phyloP scores from a whole-genome alignment of 1,140 invertebrate species.

The Ceratina calcarata region DNA sequence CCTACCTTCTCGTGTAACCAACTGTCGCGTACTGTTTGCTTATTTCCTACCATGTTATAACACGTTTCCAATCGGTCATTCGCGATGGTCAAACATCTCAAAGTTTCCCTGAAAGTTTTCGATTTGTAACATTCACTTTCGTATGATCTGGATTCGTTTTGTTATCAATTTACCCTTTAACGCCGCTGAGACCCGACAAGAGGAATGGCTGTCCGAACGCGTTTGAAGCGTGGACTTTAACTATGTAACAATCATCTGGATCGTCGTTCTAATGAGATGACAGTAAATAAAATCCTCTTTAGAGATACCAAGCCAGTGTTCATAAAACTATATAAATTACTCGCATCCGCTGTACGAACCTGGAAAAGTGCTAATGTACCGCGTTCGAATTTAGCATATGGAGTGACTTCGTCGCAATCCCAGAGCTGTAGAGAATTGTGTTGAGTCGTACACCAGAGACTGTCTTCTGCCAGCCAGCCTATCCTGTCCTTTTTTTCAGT shows the following conservation, averaged over 20 bases:
- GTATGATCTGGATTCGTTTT: neutral
- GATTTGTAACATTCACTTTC: no score
- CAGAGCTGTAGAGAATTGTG: constrained; percentile 87
- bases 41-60: constrained; percentile 83
- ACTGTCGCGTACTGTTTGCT: constrained; percentile 85
- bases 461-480: constrained; percentile 77
- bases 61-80: constrained; percentile 80
- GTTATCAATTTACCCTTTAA: constrained; percentile 79
- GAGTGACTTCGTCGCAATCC: constrained; percentile 83
- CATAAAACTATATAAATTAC: neutral
- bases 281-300: constrained; percentile 3
- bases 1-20: constrained; percentile 83
- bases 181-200: constrained; percentile 83
- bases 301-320: neutral
- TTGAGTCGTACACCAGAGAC: constrained; percentile 86
- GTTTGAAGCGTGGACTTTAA: constrained; percentile 74
- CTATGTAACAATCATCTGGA: constrained; percentile 85
- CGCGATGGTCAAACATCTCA: constrained; percentile 82
- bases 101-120: constrained; percentile 75
- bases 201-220: constrained; percentile 78
- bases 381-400: constrained; percentile 82
- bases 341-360: constrained; percentile 49
- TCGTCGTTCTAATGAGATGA: constrained; percentile 81
- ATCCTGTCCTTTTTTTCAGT: constrained; percentile 73
- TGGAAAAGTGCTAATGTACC: constrained; percentile 69